Percentiles rank a stretch among this genome's conserved stretches.
Conservation (phyloP, 2,113 vertebrate species). For the Pterocles gutturalis region DNA sequence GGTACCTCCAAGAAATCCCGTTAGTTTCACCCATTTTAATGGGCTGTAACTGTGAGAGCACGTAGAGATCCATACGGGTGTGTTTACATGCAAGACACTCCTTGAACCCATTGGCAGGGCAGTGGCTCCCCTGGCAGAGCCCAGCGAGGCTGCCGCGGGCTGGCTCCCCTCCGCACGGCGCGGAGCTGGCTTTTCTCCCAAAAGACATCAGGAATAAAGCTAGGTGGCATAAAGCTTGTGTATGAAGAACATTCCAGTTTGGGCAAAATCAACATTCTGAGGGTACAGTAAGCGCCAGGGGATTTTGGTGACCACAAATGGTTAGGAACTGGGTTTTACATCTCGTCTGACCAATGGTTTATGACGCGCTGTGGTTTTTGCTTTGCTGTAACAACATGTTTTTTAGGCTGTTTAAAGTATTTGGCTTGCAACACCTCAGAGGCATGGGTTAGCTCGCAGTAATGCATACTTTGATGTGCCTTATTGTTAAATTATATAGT, state of each 20-base stretch:
- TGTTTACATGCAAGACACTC: background rate
- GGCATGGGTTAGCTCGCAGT: conserved; percentile 43
- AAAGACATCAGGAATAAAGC: background rate
- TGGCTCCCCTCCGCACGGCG: fast-evolving
- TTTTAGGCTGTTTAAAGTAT: conserved; percentile 49
- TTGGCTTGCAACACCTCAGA: conserved; percentile 68
- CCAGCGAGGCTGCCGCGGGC: fast-evolving
- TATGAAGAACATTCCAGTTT: background rate
- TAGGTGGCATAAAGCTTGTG: background rate
- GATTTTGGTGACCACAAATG: background rate
- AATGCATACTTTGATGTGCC: conserved; percentile 65
- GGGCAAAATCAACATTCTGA: background rate
- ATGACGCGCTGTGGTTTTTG: conserved; percentile 10
- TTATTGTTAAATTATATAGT: conserved; percentile 71
- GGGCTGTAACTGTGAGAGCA: background rate
- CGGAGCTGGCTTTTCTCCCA: background rate
- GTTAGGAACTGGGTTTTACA: background rate
- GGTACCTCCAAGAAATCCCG: conserved; percentile 20
- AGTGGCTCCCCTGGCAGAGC: background rate
- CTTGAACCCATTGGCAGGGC: background rate
- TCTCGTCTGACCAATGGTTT: conserved; percentile 19
- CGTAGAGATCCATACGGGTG: background rate
- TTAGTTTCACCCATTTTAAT: conserved; percentile 17
- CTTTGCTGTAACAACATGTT: conserved; percentile 39
- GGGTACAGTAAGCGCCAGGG: background rate